Evolutionary conservation across 2,888 invertebrate genomes (phyloP).

Genomic region (Bedellia somnulentella): DNA sequence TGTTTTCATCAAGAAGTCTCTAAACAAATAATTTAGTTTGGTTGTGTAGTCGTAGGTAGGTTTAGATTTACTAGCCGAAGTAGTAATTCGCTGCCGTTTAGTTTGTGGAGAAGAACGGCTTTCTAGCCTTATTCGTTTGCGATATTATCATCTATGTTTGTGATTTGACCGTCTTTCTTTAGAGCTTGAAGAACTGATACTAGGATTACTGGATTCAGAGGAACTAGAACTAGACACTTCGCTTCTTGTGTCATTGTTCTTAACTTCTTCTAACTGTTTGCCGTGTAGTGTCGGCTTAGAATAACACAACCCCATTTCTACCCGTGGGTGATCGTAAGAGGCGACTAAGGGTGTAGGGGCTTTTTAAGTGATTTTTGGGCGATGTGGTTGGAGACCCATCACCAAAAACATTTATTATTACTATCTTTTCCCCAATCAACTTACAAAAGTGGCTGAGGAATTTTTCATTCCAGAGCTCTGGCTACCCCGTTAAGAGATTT

Average conservation of each 20-base stretch:
- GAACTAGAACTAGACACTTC: constrained; percentile 85
- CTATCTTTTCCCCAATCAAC: too few relatives aligned
- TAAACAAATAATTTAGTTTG: constrained; percentile 90
- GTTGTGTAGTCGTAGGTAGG: constrained; percentile 85
- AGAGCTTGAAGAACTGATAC: constrained; percentile 77
- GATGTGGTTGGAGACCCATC: too few relatives aligned
- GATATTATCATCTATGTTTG: constrained; percentile 18
- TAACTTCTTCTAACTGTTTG: constrained; percentile 72
- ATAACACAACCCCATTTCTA: too few relatives aligned
- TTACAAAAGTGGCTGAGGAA: too few relatives aligned
- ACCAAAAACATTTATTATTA: too few relatives aligned
- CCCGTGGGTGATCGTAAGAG: too few relatives aligned
- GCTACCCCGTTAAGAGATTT: too few relatives aligned
- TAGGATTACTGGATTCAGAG: constrained; percentile 70
- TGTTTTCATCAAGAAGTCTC: constrained; percentile 96
- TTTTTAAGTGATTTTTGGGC: too few relatives aligned
- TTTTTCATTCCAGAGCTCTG: too few relatives aligned
- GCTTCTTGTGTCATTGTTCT: constrained; percentile 81
- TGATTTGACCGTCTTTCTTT: constrained; percentile 48
- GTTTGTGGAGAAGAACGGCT: constrained; percentile 33
- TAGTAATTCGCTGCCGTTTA: constrained; percentile 28
- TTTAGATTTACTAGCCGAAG: constrained; percentile 48
- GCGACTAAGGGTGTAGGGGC: too few relatives aligned
- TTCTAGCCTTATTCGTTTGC: constrained; percentile 54
- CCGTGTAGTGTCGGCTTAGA: too few relatives aligned